A percentile compares a stretch with the other conserved stretches of the same genome.
Evolutionary conservation across 2,797 vertebrate species (phyloP).

Genomic region (Antrozous pallidus): DNA sequence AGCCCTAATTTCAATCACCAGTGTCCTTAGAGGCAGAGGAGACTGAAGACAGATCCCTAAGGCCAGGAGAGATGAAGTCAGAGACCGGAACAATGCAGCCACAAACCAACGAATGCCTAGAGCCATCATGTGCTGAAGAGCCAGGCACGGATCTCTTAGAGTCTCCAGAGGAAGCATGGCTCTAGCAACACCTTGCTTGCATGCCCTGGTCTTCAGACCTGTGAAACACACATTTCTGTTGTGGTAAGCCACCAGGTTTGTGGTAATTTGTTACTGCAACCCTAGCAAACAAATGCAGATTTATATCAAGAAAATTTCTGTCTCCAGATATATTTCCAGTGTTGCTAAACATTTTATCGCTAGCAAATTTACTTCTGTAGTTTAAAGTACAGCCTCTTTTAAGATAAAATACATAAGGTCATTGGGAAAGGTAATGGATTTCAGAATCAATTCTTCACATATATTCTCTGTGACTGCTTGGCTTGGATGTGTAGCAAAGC

Average conservation of each 20-base stretch:
- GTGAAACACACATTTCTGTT: not conserved
- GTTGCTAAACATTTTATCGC: not conserved
- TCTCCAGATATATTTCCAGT: not conserved
- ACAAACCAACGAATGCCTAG: not conserved
- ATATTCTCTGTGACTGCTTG: not conserved
- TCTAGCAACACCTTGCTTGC: not conserved
- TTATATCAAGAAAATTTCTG: not conserved
- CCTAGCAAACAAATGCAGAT: not conserved
- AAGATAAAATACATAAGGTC: not conserved
- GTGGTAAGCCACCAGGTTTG: not conserved
- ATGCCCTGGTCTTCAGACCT: not conserved
- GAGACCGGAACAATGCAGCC: not conserved
- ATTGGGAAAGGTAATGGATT: constrained; percentile 26
- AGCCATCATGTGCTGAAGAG: not conserved
- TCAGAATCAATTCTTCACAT: not conserved
- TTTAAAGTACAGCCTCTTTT: constrained; percentile 1
- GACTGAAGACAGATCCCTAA: not conserved
- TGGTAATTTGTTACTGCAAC: not conserved
- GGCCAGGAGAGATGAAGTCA: not conserved
- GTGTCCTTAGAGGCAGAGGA: not conserved
- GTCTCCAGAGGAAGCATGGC: rapidly evolving
- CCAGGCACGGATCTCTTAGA: no score
- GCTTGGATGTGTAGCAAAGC: not conserved
- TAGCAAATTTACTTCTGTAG: not conserved
- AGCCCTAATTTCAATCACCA: not conserved